phyloP scores from a whole-genome alignment of 2,888 invertebrate species.

The Tipula unca region DNA sequence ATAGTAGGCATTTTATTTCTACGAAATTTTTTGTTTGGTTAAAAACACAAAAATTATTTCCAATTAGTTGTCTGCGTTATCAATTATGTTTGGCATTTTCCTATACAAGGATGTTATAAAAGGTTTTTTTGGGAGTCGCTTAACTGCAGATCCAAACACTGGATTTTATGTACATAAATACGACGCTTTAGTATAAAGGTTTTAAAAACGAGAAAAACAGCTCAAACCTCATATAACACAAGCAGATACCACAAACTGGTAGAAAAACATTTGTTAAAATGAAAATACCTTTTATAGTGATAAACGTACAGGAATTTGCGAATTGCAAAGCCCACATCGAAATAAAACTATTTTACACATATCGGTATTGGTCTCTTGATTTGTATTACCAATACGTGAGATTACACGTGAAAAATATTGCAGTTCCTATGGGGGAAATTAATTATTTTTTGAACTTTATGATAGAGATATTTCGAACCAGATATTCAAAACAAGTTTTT shows the following conservation, averaged over 20 bases:
- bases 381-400: background rate
- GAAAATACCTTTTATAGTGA: background rate
- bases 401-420: background rate
- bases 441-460: background rate
- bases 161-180: no score
- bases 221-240: background rate
- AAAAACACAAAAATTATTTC: no score
- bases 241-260: background rate
- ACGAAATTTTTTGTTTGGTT: no score
- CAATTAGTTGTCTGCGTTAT: no score
- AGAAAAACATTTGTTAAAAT: background rate
- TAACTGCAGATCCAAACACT: no score
- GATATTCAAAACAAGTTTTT: background rate
- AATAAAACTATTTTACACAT: background rate
- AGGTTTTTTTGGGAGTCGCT: no score
- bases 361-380: background rate
- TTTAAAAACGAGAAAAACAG: background rate
- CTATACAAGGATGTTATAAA: no score
- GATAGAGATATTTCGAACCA: background rate
- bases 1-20: no score
- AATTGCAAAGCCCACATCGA: background rate
- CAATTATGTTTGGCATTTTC: no score
- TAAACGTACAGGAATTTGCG: background rate
- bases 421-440: background rate
- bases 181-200: no score